Evolutionary conservation across 2,113 vertebrate species (phyloP).

Genomic region (Seriola quinqueradiata): DNA sequence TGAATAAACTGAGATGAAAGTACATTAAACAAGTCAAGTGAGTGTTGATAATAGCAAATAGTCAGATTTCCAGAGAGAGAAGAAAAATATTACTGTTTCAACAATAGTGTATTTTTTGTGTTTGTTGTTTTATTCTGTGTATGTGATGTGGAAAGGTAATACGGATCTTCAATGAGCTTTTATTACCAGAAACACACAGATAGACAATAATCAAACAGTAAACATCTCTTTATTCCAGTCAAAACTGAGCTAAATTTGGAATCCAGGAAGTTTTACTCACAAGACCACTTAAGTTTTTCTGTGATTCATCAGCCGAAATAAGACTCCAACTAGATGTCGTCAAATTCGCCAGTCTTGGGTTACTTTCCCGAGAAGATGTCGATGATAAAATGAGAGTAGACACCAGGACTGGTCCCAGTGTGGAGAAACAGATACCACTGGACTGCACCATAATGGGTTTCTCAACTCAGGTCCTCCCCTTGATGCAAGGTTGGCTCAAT

Average conservation of each 20-base stretch:
- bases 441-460: conserved; percentile 70
- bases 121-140: not conserved
- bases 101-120: not conserved
- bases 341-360: conserved; percentile 67
- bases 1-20: not conserved
- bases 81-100: not conserved
- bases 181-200: conserved; percentile 1
- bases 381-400: conserved; percentile 73
- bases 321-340: conserved; percentile 45
- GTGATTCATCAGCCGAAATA: conserved; percentile 39
- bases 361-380: conserved; percentile 61
- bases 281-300: conserved; percentile 18
- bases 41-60: not conserved
- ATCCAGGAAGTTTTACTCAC: conserved; percentile 32
- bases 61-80: not conserved
- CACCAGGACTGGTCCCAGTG: conserved; percentile 57
- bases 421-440: conserved; percentile 70
- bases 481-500: conserved; percentile 68
- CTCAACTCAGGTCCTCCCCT: conserved; percentile 48
- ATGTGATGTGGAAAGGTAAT: not conserved
- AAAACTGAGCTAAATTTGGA: conserved; percentile 23
- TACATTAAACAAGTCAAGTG: not conserved
- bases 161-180: not conserved
- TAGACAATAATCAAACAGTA: not conserved
- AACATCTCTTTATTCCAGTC: conserved; percentile 21